These are phyloP conservation scores for Felis chaus DNA, from an alignment of 2,113 vertebrate species.

Conservation along the genomic window DNA sequence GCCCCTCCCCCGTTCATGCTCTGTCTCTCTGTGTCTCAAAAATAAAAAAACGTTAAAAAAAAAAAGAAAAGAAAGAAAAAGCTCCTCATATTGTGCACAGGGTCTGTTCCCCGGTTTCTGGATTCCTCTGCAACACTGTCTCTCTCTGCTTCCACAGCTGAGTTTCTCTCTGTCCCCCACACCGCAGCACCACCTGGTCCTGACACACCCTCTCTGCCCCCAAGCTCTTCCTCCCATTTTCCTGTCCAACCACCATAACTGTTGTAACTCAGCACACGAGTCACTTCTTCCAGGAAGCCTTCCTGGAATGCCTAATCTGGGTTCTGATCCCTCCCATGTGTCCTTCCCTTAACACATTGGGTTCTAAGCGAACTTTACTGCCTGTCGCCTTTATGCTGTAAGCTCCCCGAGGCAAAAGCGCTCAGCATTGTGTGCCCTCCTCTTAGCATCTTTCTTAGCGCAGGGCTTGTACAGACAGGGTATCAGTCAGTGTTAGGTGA, in stretches of 20 bases:
- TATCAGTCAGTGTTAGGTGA: accelerated
- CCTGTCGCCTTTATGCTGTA: accelerated
- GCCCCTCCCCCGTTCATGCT: no score
- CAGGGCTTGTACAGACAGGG: accelerated
- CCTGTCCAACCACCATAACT: not conserved
- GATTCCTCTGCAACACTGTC: accelerated
- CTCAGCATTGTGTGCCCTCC: accelerated
- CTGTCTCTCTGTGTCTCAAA: no score
- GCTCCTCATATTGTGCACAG: accelerated
- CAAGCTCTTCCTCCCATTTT: not conserved
- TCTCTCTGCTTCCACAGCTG: not conserved
- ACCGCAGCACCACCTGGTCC: not conserved
- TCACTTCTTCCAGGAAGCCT: not conserved
- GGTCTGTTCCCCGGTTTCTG: not conserved
- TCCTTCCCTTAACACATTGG: not conserved
- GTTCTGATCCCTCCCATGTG: not conserved
- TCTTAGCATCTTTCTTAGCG: not conserved
- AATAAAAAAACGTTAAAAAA: no score
- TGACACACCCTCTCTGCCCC: accelerated
- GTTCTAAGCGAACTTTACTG: not conserved
- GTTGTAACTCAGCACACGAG: not conserved
- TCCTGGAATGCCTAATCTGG: not conserved
- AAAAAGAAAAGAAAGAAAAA: no score
- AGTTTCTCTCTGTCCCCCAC: not conserved
- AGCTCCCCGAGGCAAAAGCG: no score